Evolutionary conservation across 2,113 vertebrate species (phyloP), one percentile per base, ranked within the genome.

Genomic region (Carassius auratus): DNA sequence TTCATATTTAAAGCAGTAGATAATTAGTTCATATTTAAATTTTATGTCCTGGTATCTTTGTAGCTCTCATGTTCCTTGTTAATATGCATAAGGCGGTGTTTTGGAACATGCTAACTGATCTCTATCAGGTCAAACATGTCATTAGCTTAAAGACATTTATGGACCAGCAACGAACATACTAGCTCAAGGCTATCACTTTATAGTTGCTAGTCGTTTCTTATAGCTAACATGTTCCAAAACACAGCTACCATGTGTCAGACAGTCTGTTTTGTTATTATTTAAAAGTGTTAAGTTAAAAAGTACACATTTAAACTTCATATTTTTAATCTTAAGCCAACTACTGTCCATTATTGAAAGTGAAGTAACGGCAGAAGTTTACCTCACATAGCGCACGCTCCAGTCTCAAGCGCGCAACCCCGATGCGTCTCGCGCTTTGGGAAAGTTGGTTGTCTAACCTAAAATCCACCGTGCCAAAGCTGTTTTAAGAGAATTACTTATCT

Each of bases 301-400:
- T 3, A 42, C 17, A 64, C 38, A 36, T 33, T 81, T 66, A 19
- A 17, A 6, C 33, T 52, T 5, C 8, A 14, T 8, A 8, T 48
- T 0, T 38, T 23, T 19, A 3, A n/a, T 23, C 2, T 10, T 79
- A 17, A 13, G 6, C 26, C 36, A 21, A 1, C 17, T 48, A 55
- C 52, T 6, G 61, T 42, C 6, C 17, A 4, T 14, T 52, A 52
- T 4, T 52, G 50, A 52, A 52, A 1, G 23, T 68, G 55, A 62
- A 48, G 57, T 48, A 13, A 80, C 38, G 59, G 21, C 66, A 76
- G 30, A 71, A 68, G 23, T 76, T 83, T 87, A 84, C 84, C 81
- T 81, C 42, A 12, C n/a, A 61, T 10, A 76, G 7, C 26, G 21
- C 38, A 73, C 59, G 50, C 85, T 76, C 52, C 77, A 23, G 61